Evolutionary conservation across 2,888 invertebrate genomes (phyloP), one percentile per base, ranked within the genome.

Genomic region (Pollenia amentaria): DNA sequence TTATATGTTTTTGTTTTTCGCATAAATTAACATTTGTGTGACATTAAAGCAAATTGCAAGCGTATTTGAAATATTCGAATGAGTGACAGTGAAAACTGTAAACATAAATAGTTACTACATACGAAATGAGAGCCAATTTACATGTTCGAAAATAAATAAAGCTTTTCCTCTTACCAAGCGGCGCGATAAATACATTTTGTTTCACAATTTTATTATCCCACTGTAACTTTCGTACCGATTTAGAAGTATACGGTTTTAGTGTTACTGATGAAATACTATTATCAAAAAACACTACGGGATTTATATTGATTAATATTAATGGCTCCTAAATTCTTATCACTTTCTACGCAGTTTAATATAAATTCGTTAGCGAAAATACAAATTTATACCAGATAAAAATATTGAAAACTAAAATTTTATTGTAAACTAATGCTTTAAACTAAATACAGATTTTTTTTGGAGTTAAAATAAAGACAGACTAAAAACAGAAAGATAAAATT

Each of bases 281-380:
- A 29, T 38, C 46, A 44, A 44, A 9, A 57, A 55, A 44, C n/a
- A 72, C 21, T 29, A 1, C 18, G 10, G 67, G 53, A 65, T 77
- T 57, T 51, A 48, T 62, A 70, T 60, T 78, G 67, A 69, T 40
- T 69, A 21, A 48, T 69, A 62, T 62, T 62, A 51, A 79, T 53
- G 42, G 67, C 44, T 57, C 42, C 6, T 29, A 29, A 29, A 44
- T 72, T 44, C 40, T 11, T 40, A 7, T 40, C 14, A 11, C 9
- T 21, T 9, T 18, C 29, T 18, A 18, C 12, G 3, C 38, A 40
- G 12, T 21, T n/a, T 57, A 38, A 57, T 29, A 29, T 29, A 0
- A 73, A 57, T 72, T 44, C 12, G 44, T n/a, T 12, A 70, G 53
- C 40, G 40, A 44, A 40, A 55, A 18, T 16, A 29, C 29, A 6